Percentiles rank a stretch among this genome's conserved stretches.
These are phyloP conservation scores for Hirudinaria manillensis DNA, from an alignment of 2,888 invertebrate genomes.

Conservation along the genomic window DNA sequence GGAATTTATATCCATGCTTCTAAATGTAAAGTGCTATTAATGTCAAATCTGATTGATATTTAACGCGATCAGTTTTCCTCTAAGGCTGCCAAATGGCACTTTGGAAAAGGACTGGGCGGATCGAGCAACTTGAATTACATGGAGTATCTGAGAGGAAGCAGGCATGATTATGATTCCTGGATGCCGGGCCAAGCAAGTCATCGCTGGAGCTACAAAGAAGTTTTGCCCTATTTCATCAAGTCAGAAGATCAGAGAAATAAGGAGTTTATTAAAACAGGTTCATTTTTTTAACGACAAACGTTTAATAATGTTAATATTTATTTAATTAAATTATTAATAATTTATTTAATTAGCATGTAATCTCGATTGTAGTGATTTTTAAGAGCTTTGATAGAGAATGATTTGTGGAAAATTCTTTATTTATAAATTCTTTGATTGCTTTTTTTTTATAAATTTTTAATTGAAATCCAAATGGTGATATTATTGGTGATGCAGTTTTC, in stretches of 20 bases:
- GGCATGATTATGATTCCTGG: slow-evolving; percentile 42
- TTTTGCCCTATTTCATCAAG: slow-evolving; percentile 42
- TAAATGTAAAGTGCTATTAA: too few relatives aligned
- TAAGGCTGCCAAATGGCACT: slow-evolving; percentile 15
- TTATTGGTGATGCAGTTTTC: slow-evolving; percentile 36
- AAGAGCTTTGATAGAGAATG: too few relatives aligned
- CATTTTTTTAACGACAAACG: neutral
- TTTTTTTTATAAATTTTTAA: too few relatives aligned
- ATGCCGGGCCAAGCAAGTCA: slow-evolving; percentile 22
- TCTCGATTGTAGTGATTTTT: neutral
- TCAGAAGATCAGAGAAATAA: slow-evolving; percentile 41
- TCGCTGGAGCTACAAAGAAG: slow-evolving; percentile 41
- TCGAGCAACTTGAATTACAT: slow-evolving; percentile 40
- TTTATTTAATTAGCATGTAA: slow-evolving; percentile 1
- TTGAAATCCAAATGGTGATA: too few relatives aligned
- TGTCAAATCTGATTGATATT: too few relatives aligned
- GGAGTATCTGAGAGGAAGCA: slow-evolving; percentile 41
- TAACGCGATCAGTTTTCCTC: neutral
- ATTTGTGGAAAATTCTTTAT: too few relatives aligned
- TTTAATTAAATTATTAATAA: neutral
- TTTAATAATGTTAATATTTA: too few relatives aligned
- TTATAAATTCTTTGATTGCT: too few relatives aligned
- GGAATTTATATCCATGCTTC: too few relatives aligned
- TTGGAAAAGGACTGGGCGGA: slow-evolving; percentile 40
- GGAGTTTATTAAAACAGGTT: slow-evolving; percentile 39